Conservation (phyloP, 2,113 vertebrate species). For the Equus quagga region DNA sequence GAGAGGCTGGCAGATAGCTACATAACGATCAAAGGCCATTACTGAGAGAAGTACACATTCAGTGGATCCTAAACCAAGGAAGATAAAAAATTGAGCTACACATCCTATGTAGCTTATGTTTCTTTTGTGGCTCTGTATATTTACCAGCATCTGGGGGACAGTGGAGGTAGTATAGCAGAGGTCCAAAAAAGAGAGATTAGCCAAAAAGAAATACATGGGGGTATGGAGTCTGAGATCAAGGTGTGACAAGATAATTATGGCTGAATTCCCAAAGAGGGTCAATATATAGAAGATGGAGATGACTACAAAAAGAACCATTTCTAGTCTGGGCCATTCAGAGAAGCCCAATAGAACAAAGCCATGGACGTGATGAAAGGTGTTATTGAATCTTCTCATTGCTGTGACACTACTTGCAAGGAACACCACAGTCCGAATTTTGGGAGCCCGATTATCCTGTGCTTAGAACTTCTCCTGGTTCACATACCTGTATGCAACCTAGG, state of each 20-base stretch:
- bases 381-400: slow-evolving; percentile 32
- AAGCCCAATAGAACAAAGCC: slow-evolving; percentile 64
- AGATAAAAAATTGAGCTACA: slow-evolving; percentile 60
- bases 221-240: slow-evolving; percentile 45
- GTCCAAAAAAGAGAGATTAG: slow-evolving; percentile 63
- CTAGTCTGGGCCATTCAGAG: slow-evolving; percentile 57
- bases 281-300: slow-evolving; percentile 59
- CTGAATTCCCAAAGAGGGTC: slow-evolving; percentile 64
- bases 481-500: not conserved
- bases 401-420: not conserved
- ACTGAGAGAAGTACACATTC: slow-evolving; percentile 60
- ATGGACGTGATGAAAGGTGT: not conserved
- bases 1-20: slow-evolving; percentile 23
- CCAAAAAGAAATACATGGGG: slow-evolving; percentile 62
- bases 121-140: slow-evolving; percentile 23
- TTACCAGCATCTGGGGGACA: slow-evolving; percentile 61
- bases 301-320: slow-evolving; percentile 32
- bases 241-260: slow-evolving; percentile 21
- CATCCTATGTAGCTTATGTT: slow-evolving; percentile 37
- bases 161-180: slow-evolving; percentile 57
- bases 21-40: slow-evolving; percentile 43
- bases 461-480: not conserved
- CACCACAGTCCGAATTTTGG: not conserved
- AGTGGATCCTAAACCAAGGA: slow-evolving; percentile 50
- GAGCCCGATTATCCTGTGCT: not conserved